Base-by-base conservation (phyloP, 2,888 invertebrate genomes). In the Melanchra persicariae region DNA sequence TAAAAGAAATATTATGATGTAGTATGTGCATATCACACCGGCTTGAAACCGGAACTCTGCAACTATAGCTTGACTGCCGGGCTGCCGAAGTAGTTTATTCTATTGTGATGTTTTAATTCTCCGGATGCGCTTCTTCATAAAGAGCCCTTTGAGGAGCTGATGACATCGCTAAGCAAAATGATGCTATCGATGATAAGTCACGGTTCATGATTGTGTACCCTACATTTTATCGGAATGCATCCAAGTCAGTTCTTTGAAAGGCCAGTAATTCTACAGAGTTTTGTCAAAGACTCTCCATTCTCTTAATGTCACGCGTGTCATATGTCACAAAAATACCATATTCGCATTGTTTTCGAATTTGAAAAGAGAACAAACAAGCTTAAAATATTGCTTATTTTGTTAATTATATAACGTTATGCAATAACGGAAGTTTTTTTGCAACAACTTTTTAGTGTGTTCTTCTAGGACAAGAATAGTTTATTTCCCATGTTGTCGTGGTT, bases 311-410 rank as follows among this genome's bases (percentile, higher is more conserved):
- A 47, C 1, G 52, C 24, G n/a, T 60, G 68, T 43, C 54, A 67
- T 6, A 59, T 43, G 22, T 47, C 51, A 58, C 37, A 34, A 26
- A 64, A 58, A 49, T 19, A 45, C 59, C 52, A 54, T 74, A 45
- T 47, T 40, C 24, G 4, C 37, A 75, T 74, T 76, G 76, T 74
- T 74, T 54, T 76, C 1, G 26, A 49, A 30, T 47, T 59, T 47
- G 40, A 66, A 17, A 40, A 55, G 59, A 76, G 59, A 74, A 60
- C 69, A 74, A 74, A 74, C 76, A 60, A 60, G 59, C n/a, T 69
- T 60, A 76, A 55, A 26, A 68, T 67, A 75, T 52, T 45, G 12
- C 75, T 45, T 74, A 74, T 74, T 58, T 17, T 58, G 43, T 51
- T 12, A 24, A 74, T n/a, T n/a, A 74, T 51, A 24, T 52, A 47